Percentiles rank a stretch among this genome's conserved stretches.
These are phyloP conservation scores for Dascillus cervinus DNA, from an alignment of 2,888 invertebrate species.

Conservation along the genomic window DNA sequence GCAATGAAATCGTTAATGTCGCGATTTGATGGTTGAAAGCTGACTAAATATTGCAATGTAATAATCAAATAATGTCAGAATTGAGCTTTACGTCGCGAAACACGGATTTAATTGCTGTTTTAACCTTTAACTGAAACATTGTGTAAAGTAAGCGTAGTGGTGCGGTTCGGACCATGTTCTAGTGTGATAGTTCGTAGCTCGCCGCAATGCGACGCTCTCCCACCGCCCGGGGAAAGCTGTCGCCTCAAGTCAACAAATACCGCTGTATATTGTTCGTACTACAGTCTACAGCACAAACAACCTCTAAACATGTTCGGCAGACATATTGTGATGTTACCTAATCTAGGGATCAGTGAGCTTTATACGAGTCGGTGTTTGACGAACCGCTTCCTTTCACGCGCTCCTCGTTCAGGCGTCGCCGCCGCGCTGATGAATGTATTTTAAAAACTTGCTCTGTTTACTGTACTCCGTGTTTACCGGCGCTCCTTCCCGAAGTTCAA, in stretches of 20 bases:
- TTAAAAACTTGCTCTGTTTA: no score
- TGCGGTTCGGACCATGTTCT: slow-evolving; percentile 11
- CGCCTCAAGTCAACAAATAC: slow-evolving; percentile 21
- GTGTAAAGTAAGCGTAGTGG: slow-evolving; percentile 9
- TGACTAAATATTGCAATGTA: no score
- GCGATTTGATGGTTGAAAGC: no score
- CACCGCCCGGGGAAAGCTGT: slow-evolving; percentile 12
- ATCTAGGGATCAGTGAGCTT: slow-evolving; percentile 20
- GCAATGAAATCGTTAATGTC: slow-evolving; percentile 9
- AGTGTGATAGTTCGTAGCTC: slow-evolving; percentile 13
- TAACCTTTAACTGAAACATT: slow-evolving; percentile 12
- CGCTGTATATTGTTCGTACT: slow-evolving; percentile 18
- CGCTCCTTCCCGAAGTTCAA: no score
- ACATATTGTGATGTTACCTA: slow-evolving; percentile 20
- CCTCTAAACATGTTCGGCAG: slow-evolving; percentile 17
- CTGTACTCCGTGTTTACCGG: no score
- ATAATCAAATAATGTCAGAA: slow-evolving; percentile 9
- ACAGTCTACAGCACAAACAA: slow-evolving; percentile 18
- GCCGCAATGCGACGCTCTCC: slow-evolving; percentile 21
- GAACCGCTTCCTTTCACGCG: slow-evolving; percentile 4
- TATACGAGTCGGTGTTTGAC: slow-evolving; percentile 9
- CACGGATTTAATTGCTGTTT: slow-evolving; percentile 13
- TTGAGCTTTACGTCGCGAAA: slow-evolving; percentile 6
- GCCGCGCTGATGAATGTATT: neutral
- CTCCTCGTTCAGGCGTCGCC: neutral